These are phyloP conservation scores for Hemiprocne comata DNA, from an alignment of 2,113 vertebrate species.

Conservation along the genomic window DNA sequence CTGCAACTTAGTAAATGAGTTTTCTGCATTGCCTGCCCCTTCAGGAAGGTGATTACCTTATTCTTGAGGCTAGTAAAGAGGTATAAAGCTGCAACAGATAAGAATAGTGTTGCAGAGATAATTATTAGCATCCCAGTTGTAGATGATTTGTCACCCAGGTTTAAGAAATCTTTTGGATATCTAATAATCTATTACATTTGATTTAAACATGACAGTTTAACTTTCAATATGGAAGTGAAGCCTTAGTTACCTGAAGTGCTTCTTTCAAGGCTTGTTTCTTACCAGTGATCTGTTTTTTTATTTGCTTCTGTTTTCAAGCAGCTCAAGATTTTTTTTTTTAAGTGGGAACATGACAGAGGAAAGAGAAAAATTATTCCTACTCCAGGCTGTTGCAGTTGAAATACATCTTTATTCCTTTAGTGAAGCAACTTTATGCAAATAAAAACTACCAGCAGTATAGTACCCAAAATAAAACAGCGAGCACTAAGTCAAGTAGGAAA, in stretches of 20 bases:
- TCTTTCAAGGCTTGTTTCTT: neutral
- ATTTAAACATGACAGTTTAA: neutral
- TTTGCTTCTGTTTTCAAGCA: neutral
- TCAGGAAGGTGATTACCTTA: neutral
- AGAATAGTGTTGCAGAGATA: neutral
- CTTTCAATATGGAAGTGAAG: neutral
- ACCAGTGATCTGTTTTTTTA: neutral
- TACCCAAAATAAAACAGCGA: constrained; percentile 50
- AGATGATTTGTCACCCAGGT: neutral
- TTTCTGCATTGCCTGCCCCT: neutral
- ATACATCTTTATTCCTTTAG: constrained; percentile 42
- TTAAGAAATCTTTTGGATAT: neutral
- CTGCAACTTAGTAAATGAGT: neutral
- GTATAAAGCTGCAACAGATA: neutral
- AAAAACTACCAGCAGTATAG: constrained; percentile 21
- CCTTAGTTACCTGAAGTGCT: neutral
- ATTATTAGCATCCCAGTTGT: neutral
- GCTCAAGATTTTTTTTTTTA: neutral
- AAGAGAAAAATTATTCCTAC: neutral
- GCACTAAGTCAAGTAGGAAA: constrained; percentile 2
- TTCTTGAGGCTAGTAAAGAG: neutral
- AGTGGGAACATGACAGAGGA: neutral
- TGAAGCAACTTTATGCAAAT: constrained; percentile 47
- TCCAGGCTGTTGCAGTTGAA: neutral
- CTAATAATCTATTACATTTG: neutral